Conservation (phyloP, 2,888 invertebrate species). For the Busseola fusca region DNA sequence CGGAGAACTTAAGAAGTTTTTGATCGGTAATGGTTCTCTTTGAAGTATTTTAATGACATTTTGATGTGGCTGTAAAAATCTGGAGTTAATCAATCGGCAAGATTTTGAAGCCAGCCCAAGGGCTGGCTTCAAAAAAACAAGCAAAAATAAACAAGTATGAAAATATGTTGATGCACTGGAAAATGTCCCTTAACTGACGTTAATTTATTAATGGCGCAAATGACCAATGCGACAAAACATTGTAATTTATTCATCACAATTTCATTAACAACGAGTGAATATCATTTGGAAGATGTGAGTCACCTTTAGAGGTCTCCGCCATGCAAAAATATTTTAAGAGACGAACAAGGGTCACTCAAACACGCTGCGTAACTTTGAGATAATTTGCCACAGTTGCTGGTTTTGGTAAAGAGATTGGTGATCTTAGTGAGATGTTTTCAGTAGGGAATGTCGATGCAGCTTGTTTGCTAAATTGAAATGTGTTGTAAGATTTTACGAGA, state of each 20-base stretch:
- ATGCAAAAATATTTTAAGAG: background rate
- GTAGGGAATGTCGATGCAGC: background rate
- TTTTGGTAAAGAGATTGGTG: background rate
- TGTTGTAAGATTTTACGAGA: background rate
- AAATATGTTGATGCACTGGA: slow-evolving; percentile 11
- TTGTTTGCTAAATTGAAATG: background rate
- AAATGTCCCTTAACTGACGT: slow-evolving; percentile 36
- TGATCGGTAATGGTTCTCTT: background rate
- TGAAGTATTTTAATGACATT: background rate
- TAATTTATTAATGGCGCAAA: slow-evolving; percentile 44
- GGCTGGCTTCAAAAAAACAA: background rate
- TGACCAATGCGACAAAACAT: slow-evolving; percentile 46
- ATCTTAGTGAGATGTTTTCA: background rate
- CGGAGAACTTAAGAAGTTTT: background rate
- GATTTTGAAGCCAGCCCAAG: background rate
- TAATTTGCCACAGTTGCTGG: background rate
- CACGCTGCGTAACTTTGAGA: background rate
- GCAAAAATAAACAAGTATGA: background rate
- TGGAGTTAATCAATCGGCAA: background rate
- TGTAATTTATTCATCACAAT: slow-evolving; percentile 42
- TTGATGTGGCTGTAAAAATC: slow-evolving; percentile 2
- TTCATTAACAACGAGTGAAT: slow-evolving; percentile 29
- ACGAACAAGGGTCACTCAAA: background rate
- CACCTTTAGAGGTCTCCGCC: background rate
- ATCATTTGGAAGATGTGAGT: slow-evolving; percentile 1